Percentiles rank a stretch among this genome's conserved stretches.
phyloP scores from a whole-genome alignment of 2,797 vertebrate genomes.

The Nannoperca obscura region DNA sequence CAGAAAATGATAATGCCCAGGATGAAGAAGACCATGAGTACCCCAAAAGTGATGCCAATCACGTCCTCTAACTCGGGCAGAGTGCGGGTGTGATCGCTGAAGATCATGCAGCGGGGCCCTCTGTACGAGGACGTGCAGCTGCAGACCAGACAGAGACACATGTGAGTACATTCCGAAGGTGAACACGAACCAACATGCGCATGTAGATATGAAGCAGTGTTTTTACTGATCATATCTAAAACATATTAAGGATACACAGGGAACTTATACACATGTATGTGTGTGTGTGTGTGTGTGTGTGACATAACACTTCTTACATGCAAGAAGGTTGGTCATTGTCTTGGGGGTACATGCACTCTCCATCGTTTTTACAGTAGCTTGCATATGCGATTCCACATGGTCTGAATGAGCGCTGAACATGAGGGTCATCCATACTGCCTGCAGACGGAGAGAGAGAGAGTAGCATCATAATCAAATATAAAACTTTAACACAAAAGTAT shows the following conservation, averaged over 20 bases:
- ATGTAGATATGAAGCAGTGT: not conserved
- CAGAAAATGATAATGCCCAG: conserved; percentile 64
- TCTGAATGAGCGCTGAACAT: conserved; percentile 31
- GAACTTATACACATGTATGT: not conserved
- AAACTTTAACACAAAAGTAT: not conserved
- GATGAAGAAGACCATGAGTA: conserved; percentile 55
- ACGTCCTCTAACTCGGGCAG: conserved; percentile 35
- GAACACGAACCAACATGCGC: conserved; percentile 58
- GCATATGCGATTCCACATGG: conserved; percentile 63
- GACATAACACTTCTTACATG: conserved; percentile 63
- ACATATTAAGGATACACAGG: not conserved
- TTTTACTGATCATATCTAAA: not conserved
- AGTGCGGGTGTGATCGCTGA: accelerated
- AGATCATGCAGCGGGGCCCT: conserved; percentile 71
- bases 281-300: not conserved
- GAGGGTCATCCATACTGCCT: conserved; percentile 59
- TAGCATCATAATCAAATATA: not conserved
- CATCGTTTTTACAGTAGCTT: conserved; percentile 74
- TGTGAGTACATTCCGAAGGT: conserved; percentile 50
- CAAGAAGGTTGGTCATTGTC: conserved; percentile 74
- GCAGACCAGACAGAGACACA: conserved; percentile 28
- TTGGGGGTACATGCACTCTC: conserved; percentile 76
- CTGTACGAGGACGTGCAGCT: conserved; percentile 70
- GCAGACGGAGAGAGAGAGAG: not conserved
- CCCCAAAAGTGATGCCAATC: conserved; percentile 71